Base-by-base conservation (phyloP, 37 sponge, comb jelly and placozoan genomes). In the Cliona cf. orientalis region DNA sequence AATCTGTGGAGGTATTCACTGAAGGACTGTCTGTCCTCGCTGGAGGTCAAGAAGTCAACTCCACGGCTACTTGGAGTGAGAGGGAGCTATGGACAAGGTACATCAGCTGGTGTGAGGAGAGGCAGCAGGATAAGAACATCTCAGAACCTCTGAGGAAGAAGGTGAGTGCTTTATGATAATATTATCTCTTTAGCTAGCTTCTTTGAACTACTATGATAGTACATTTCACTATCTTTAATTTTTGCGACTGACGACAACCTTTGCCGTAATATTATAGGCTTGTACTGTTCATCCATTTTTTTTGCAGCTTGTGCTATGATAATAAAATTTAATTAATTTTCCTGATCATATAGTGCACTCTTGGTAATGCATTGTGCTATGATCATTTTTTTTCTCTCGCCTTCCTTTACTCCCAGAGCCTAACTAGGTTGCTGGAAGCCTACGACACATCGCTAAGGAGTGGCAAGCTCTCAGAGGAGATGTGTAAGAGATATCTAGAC, bases 61-160 rank as follows among this genome's bases (percentile, higher is more conserved):
- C 40, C 5, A 40, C 3, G 38, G 37, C 12, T 66, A 6, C 14
- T 5, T 31, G 25, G 2, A 49, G 56, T 34, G 34, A 3, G 42
- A 21, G 34, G 29, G 46, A 3, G 0, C 32, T 44, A 5, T 86
- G 80, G 87, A 73, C 43, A 23, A 55, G 53, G n/a, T 73, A 80
- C 42, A 22, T 80, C 25, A 33, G 42, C 35, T 87, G 87, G 87
- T 80, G 65, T 35, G 19, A 31, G n/a, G 81, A 87, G 69, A 73
- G 80, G 56, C n/a, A 61, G 64, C 25, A 78, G 28, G 43, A 64
- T 2, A 6, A 26, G 21, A 38, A 71, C 45, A 17, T 38, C 44
- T 7, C 66, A 3, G 42, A 62, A 33, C 2, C 26, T 12, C 6
- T 66, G 22, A 44, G 33, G 49, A 43, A 65, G 3, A 66, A 46